Evolutionary conservation across 2,888 invertebrate genomes (phyloP), one percentile per base, ranked within the genome.

Genomic region (Aporophyla nigra): DNA sequence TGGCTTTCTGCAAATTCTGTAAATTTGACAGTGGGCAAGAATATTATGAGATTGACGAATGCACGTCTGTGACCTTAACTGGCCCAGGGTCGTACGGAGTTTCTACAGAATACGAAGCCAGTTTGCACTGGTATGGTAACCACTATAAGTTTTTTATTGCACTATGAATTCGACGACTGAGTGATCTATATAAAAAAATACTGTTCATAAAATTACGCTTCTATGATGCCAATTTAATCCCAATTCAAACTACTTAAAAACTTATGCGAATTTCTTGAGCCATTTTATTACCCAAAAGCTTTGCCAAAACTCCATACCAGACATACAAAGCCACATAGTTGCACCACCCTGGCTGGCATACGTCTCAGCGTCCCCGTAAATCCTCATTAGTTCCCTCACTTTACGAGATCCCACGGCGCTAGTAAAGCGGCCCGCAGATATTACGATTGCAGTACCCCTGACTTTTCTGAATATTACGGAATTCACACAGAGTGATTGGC

Each of bases 341-440:
- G 75, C 63, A 70, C 77, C 85, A 88, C 90, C 92, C 89, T 90
- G 86, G 62, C 66, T 74, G 89, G 92, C 91, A 91, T 92, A 85
- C 90, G 91, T 92, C 92, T 92, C 92, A 83, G 83, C 82, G 82
- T 88, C 86, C 87, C 90, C 92, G 95, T 97, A 97, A 96, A 97
- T 97, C 94, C 94, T 96, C 96, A 96, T 97, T 97, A 96, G 94
- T 85, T 88, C 89, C 92, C 93, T 84, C 86, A 83, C 93, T 96
- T 95, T 93, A 95, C 92, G 93, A 91, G 83, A 76, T 95, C 96
- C 96, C 96, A 93, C 89, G 92, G 93, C 94, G 96, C 91, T 92
- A 94, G 94, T 97, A 97, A 97, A 96, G 91, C 93, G 92, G 90
- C 87, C 90, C 91, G 89, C 88, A 79, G 71, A 83, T 88, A 88